These are phyloP conservation scores for Acanthococcus lagerstroemiae DNA, from an alignment of 2,888 invertebrate species.

Conservation along the genomic window DNA sequence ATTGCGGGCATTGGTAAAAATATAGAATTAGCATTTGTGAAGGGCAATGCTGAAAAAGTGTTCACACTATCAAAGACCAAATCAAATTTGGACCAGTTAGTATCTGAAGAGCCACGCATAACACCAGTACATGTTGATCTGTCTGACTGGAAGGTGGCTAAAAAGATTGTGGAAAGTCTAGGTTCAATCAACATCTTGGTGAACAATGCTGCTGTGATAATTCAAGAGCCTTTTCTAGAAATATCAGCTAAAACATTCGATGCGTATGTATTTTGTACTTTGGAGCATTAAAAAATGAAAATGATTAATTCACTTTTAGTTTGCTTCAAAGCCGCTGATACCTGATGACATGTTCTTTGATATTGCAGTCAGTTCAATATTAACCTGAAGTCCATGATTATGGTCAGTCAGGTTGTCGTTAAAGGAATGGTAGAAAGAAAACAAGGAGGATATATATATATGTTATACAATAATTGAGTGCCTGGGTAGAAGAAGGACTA, in stretches of 20 bases:
- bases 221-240: conserved; percentile 58
- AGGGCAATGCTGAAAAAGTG: conserved; percentile 11
- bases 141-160: conserved; percentile 62
- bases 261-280: conserved; percentile 45
- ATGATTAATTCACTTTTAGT: not conserved
- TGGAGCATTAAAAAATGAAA: no score
- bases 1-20: conserved; percentile 21
- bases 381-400: conserved; percentile 76
- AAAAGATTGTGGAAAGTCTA: conserved; percentile 49
- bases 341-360: not conserved
- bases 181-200: conserved; percentile 68
- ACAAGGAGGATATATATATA: conserved; percentile 57
- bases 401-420: conserved; percentile 73
- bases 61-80: conserved; percentile 17
- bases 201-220: conserved; percentile 75
- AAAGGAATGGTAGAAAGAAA: conserved; percentile 61
- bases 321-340: not conserved
- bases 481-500: no score
- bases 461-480: no score
- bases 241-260: conserved; percentile 60
- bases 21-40: conserved; percentile 15
- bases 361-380: conserved; percentile 52
- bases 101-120: conserved; percentile 41
- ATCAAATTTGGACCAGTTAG: conserved; percentile 20
- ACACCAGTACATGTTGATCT: conserved; percentile 62